These are phyloP conservation scores for Galago senegalensis DNA, from an alignment of 2,797 vertebrate genomes.

Conservation along the genomic window DNA sequence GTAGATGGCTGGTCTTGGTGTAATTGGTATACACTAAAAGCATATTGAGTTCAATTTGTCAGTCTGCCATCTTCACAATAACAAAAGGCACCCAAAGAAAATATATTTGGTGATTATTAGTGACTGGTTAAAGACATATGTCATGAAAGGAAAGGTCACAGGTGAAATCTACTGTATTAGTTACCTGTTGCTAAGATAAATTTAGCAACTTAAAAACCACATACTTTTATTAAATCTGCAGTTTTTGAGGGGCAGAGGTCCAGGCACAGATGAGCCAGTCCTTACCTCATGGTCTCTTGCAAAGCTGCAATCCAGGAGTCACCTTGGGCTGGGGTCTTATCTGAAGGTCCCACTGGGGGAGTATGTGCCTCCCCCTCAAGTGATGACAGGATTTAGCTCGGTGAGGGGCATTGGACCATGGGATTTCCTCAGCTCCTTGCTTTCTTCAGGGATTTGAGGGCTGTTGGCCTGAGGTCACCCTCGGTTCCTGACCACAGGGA, in stretches of 20 bases:
- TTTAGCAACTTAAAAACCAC: neutral
- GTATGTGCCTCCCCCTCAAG: neutral
- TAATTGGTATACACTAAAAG: neutral
- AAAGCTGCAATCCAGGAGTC: neutral
- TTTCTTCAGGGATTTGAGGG: neutral
- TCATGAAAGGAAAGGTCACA: neutral
- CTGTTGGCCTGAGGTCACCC: neutral
- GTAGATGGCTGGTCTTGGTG: neutral
- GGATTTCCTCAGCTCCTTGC: neutral
- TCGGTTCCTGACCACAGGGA: neutral
- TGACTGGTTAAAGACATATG: neutral
- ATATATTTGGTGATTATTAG: neutral
- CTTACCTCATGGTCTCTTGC: neutral
- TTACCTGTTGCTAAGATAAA: neutral
- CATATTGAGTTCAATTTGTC: neutral
- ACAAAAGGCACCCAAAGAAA: conserved; percentile 25
- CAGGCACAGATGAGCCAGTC: neutral
- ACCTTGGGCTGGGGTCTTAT: neutral
- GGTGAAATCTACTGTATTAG: neutral
- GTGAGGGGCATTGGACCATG: neutral
- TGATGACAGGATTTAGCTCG: neutral
- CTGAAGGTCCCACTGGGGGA: neutral
- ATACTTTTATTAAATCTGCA: neutral
- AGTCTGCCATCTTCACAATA: neutral
- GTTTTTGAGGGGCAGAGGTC: neutral